Percentiles rank a stretch among this genome's conserved stretches.
These are phyloP conservation scores for Agrilus biguttatus DNA, from an alignment of 2,888 invertebrate genomes.

Conservation along the genomic window DNA sequence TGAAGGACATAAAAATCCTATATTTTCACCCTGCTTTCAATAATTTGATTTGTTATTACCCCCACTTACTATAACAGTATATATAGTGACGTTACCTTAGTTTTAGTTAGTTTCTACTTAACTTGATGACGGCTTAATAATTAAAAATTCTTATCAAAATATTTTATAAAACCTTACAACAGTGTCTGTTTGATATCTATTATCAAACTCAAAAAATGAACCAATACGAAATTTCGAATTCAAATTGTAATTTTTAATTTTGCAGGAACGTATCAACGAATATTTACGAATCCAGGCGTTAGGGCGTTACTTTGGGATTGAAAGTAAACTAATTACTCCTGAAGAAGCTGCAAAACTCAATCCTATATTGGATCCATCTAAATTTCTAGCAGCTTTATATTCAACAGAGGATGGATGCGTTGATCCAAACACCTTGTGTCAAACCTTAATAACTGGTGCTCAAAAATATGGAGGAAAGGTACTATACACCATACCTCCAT, in stretches of 20 bases:
- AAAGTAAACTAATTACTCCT: slow-evolving; percentile 57
- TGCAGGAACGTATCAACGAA: slow-evolving; percentile 63
- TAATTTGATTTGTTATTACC: too few relatives aligned
- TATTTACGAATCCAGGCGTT: slow-evolving; percentile 66
- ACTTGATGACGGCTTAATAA: too few relatives aligned
- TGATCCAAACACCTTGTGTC: slow-evolving; percentile 70
- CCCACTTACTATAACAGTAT: too few relatives aligned
- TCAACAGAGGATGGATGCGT: slow-evolving; percentile 71
- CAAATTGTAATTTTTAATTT: slow-evolving; percentile 1
- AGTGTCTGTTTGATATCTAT: too few relatives aligned
- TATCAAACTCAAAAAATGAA: too few relatives aligned
- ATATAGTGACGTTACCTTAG: too few relatives aligned
- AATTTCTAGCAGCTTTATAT: slow-evolving; percentile 63
- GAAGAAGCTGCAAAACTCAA: slow-evolving; percentile 61
- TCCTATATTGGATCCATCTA: slow-evolving; percentile 59
- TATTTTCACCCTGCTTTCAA: too few relatives aligned
- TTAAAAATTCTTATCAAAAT: too few relatives aligned
- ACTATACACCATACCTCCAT: slow-evolving; percentile 7
- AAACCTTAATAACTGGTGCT: slow-evolving; percentile 60
- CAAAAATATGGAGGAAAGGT: slow-evolving; percentile 58
- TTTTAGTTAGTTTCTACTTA: too few relatives aligned
- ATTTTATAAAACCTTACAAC: too few relatives aligned
- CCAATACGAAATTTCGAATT: too few relatives aligned
- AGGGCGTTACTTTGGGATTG: slow-evolving; percentile 66
- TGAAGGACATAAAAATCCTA: too few relatives aligned